Percentiles rank a stretch among this genome's conserved stretches.
These are phyloP conservation scores for Epicauta chinensis DNA, from an alignment of 1,140 invertebrate genomes.

Conservation along the genomic window DNA sequence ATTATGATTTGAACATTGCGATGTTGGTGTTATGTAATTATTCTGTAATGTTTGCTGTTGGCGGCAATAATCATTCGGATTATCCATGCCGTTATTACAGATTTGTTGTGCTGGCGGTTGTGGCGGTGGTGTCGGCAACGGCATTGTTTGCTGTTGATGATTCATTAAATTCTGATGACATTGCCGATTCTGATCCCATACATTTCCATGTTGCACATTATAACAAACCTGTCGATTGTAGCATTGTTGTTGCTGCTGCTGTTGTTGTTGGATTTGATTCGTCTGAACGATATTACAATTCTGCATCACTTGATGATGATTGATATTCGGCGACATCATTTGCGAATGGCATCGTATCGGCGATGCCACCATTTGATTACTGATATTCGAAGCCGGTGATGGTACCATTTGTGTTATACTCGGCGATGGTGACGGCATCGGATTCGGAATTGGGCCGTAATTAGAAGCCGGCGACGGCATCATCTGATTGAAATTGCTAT, in stretches of 20 bases:
- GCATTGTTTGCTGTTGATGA: slow-evolving; percentile 24
- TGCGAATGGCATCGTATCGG: slow-evolving; percentile 31
- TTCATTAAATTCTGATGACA: slow-evolving; percentile 19
- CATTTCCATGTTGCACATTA: slow-evolving; percentile 13
- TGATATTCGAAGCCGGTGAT: slow-evolving; percentile 14
- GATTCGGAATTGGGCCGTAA: slow-evolving; percentile 23
- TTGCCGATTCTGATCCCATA: slow-evolving; percentile 17
- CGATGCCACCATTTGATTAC: slow-evolving; percentile 14
- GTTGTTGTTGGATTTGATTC: slow-evolving; percentile 25
- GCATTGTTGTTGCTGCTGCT: slow-evolving; percentile 41
- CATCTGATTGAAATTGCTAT: slow-evolving; percentile 24
- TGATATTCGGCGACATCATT: slow-evolving; percentile 24
- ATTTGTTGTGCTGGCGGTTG: slow-evolving; percentile 20
- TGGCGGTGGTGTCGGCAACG: slow-evolving; percentile 16
- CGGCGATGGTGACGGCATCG: slow-evolving; percentile 24
- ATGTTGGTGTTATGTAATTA: slow-evolving; percentile 42
- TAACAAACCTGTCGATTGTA: slow-evolving; percentile 24
- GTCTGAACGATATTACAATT: slow-evolving; percentile 15
- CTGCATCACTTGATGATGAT: slow-evolving; percentile 21
- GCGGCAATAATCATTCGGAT: too few species aligned
- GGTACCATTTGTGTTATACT: slow-evolving; percentile 23
- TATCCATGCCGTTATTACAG: too few species aligned
- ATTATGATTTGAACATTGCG: slow-evolving; percentile 46
- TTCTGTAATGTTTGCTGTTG: slow-evolving; percentile 14
- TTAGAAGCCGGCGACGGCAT: slow-evolving; percentile 33